These are phyloP conservation scores for Drosophila mayaguana DNA, from an alignment of 2,888 invertebrate species.

Conservation along the genomic window DNA sequence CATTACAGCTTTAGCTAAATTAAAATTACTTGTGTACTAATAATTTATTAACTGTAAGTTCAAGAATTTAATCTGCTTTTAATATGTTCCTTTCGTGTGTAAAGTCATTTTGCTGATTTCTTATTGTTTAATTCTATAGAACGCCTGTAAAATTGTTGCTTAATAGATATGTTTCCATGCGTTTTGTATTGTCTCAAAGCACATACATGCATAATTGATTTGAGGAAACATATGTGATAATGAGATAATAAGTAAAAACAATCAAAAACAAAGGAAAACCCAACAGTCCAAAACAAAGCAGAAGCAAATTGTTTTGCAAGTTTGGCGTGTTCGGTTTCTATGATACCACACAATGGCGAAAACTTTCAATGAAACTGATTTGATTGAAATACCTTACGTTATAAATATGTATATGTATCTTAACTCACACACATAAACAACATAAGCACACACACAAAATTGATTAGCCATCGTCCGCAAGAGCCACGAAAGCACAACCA, in stretches of 20 bases:
- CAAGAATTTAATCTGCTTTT: constrained; percentile 44
- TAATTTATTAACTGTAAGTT: constrained; percentile 41
- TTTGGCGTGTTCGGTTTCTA: constrained; percentile 48
- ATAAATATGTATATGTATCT: constrained; percentile 14
- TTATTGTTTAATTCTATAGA: constrained; percentile 40
- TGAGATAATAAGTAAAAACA: constrained; percentile 82
- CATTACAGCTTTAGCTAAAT: constrained; percentile 50
- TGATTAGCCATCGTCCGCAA: constrained; percentile 19
- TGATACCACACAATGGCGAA: constrained; percentile 22
- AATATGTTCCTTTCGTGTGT: constrained; percentile 61
- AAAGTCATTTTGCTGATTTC: constrained; percentile 29
- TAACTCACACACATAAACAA: constrained; percentile 21
- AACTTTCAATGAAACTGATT: constrained; percentile 33
- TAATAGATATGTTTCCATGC: constrained; percentile 72
- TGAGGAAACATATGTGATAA: constrained; percentile 82
- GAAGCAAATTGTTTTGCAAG: constrained; percentile 21
- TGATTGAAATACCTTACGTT: constrained; percentile 38
- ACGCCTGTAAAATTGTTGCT: constrained; percentile 66
- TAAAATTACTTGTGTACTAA: constrained; percentile 43
- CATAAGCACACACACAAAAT: constrained; percentile 6
- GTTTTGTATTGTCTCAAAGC: constrained; percentile 50
- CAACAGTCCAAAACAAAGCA: constrained; percentile 25
- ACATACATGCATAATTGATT: constrained; percentile 44
- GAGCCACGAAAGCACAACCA: constrained; percentile 28
- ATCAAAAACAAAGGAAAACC: constrained; percentile 44